phyloP scores from a whole-genome alignment of 2,113 vertebrate genomes.

The Bettongia penicillata region DNA sequence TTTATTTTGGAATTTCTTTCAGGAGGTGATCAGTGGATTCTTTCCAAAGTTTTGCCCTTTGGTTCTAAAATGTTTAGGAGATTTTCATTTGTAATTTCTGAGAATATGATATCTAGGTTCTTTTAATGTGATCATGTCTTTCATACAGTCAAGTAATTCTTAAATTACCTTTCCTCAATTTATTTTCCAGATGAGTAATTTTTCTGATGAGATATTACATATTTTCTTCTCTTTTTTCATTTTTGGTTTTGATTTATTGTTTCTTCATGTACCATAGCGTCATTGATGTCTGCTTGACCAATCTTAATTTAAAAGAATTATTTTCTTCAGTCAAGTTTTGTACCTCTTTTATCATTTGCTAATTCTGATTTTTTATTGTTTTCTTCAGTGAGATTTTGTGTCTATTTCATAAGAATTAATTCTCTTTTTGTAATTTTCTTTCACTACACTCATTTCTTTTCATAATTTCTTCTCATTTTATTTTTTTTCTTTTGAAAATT shows the following conservation, averaged over 20 bases:
- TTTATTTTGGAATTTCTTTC: neutral
- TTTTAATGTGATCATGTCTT: neutral
- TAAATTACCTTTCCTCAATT: neutral
- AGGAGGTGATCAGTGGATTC: neutral
- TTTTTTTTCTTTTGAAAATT: too few relatives aligned
- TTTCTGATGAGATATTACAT: neutral
- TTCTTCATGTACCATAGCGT: neutral
- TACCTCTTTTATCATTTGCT: neutral
- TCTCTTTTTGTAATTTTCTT: neutral
- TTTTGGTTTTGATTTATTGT: neutral
- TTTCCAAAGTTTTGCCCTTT: neutral
- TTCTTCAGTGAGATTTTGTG: neutral
- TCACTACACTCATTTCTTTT: neutral
- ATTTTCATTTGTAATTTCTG: neutral
- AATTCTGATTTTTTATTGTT: neutral
- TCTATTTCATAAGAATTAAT: neutral
- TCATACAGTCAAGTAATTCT: neutral
- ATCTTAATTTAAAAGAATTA: neutral
- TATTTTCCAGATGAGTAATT: neutral
- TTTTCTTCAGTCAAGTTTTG: neutral
- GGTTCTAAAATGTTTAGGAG: neutral
- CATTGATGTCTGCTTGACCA: neutral
- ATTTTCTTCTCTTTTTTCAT: neutral
- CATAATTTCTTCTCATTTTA: neutral
- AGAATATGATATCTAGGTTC: neutral